Evolutionary conservation across 2,888 invertebrate species (phyloP), one percentile per base, ranked within the genome.

Genomic region (Calliphora vomitoria): DNA sequence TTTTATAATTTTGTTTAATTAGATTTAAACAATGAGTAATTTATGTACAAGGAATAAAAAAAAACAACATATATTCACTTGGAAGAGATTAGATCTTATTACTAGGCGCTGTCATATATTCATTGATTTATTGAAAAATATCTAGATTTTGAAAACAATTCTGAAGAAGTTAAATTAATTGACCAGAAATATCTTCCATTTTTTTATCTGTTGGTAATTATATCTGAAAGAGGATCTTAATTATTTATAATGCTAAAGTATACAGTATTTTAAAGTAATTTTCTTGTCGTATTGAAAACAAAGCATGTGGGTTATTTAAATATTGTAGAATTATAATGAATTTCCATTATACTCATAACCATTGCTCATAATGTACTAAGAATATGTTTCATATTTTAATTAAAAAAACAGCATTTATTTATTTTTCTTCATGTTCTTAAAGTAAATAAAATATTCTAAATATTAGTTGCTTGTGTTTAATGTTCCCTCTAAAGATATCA

Each of bases 391-490:
- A 47, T 58, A 58, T 5, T 35, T 69, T 69, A 69, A 62, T 80
- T 62, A 71, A 25, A 81, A 41, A 38, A 38, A 71, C 69, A 60
- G 11, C 20, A 60, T 38, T 11, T 64, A 64, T 25, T 71, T 53
- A 31, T 53, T 79, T 69, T 66, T 66, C n/a, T 66, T 31, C 25
- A 8, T 64, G 62, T 53, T 58, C 1, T 68, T 68, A n/a, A 68
- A 75, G 50, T 58, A 68, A 58, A 82, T 38, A 58, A 75, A 58
- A 76, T 71, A 35, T 62, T 69, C 53, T 41, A 18, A 69, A 79
- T 5, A 60, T 60, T 35, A 47, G n/a, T 35, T 31, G 25, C n/a
- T 53, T 38, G 18, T 60, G 13, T 68, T 11, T 53, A 8, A 6
- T 38, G 10, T 72, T 55, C 31, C 25, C 47, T 41, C 31, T 4